Conservation (phyloP, 2,888 invertebrate species). For the Ypsolopha sequella region DNA sequence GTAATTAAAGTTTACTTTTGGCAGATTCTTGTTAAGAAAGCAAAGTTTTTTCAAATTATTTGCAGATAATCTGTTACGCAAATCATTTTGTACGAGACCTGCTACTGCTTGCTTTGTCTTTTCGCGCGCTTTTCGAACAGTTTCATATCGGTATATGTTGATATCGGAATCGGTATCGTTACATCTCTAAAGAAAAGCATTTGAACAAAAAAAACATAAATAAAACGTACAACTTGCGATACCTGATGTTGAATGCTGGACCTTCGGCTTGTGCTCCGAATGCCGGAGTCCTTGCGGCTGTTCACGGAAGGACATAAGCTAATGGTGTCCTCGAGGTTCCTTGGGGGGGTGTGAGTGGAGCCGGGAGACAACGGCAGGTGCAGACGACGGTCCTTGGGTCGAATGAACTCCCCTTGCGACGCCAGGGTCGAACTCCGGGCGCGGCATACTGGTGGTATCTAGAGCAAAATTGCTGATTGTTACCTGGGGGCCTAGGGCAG, state of each 20-base stretch:
- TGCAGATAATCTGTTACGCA: no score
- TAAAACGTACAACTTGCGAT: neutral
- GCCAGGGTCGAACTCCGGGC: conserved; percentile 62
- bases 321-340: conserved; percentile 72
- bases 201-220: no score
- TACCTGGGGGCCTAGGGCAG: no score
- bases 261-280: conserved; percentile 85
- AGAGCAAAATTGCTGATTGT: conserved; percentile 7
- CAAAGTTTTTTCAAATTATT: no score
- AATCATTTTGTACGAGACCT: no score
- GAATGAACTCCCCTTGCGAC: conserved; percentile 44
- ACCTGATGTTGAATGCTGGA: conserved; percentile 91
- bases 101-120: no score
- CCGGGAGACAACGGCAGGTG: conserved; percentile 54
- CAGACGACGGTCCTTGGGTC: conserved; percentile 47
- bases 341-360: conserved; percentile 25
- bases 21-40: no score
- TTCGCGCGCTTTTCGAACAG: no score
- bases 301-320: conserved; percentile 83
- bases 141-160: no score
- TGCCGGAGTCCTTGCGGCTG: conserved; percentile 90
- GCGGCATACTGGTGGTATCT: conserved; percentile 52
- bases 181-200: no score
- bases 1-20: no score
- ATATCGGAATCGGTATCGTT: no score